Evolutionary conservation across 2,888 invertebrate genomes (phyloP).

Genomic region (Pseudoips prasinana): DNA sequence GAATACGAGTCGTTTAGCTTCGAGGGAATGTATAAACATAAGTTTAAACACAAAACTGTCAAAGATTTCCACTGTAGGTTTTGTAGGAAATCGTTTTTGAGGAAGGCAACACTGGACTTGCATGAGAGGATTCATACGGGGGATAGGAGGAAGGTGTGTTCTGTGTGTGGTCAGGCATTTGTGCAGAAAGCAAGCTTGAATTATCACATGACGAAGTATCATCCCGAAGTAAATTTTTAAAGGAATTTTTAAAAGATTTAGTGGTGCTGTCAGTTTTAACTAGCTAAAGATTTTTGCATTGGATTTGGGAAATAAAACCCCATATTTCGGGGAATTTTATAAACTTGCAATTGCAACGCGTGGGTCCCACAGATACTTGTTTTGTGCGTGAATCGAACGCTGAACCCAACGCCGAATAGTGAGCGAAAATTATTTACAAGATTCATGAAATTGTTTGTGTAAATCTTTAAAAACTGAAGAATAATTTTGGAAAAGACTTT

Average conservation of each 20-base stretch:
- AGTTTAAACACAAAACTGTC: conserved; percentile 61
- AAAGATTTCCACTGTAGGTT: conserved; percentile 67
- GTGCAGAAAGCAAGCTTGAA: conserved; percentile 72
- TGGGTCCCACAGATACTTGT: too few relatives aligned
- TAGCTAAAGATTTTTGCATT: too few relatives aligned
- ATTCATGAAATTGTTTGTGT: too few relatives aligned
- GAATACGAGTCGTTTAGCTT: conserved; percentile 60
- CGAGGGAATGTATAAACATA: conserved; percentile 58
- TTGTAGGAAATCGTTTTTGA: conserved; percentile 67
- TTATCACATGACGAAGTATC: conserved; percentile 70
- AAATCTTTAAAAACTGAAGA: too few relatives aligned
- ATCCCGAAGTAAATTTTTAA: conserved; percentile 63
- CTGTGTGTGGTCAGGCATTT: conserved; percentile 63
- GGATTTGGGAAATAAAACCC: too few relatives aligned
- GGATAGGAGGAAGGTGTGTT: conserved; percentile 59
- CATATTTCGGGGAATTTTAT: too few relatives aligned
- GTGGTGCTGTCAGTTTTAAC: too few relatives aligned
- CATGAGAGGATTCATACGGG: conserved; percentile 71
- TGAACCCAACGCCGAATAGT: too few relatives aligned
- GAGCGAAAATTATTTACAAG: too few relatives aligned
- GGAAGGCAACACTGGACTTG: conserved; percentile 51
- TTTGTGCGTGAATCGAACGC: too few relatives aligned
- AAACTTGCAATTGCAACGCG: too few relatives aligned
- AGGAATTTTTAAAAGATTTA: neutral
- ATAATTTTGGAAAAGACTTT: too few relatives aligned